A percentile compares a stretch with the other conserved stretches of the same genome.
These are phyloP conservation scores for Cotesia chilonis DNA, from an alignment of 1,140 invertebrate species.

Conservation along the genomic window DNA sequence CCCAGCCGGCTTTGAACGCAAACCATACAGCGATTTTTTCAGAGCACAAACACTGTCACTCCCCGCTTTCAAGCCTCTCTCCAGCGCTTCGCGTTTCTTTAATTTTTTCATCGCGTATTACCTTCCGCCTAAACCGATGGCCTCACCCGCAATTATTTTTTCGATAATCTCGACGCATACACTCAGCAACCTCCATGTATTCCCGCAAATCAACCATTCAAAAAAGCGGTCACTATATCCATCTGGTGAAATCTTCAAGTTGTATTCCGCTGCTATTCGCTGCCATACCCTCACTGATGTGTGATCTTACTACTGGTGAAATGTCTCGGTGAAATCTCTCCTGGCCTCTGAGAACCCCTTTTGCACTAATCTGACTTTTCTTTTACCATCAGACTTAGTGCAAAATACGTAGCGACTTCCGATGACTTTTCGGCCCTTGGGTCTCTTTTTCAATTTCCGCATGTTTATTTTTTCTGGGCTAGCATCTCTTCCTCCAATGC, in stretches of 20 bases:
- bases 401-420: conserved; percentile 45
- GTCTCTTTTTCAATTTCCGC: conserved; percentile 39
- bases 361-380: conserved; percentile 51
- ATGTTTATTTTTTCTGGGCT: conserved; percentile 38
- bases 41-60: too few species aligned
- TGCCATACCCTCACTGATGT: conserved; percentile 8
- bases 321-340: conserved; percentile 20
- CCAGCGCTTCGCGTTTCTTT: too few species aligned
- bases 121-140: too few species aligned
- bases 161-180: too few species aligned
- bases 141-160: too few species aligned
- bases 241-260: conserved; percentile 6
- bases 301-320: conserved; percentile 15
- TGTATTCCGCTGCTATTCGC: background rate
- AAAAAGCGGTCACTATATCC: background rate
- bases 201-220: conserved; percentile 52
- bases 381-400: conserved; percentile 37
- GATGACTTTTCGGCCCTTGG: conserved; percentile 40
- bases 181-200: background rate
- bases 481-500: conserved; percentile 36
- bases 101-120: conserved; percentile 38
- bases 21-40: too few species aligned
- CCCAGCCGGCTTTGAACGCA: too few species aligned
- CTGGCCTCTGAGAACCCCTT: conserved; percentile 33
- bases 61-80: too few species aligned